phyloP scores from a whole-genome alignment of 2,113 vertebrate genomes.

The Aix galericulata region DNA sequence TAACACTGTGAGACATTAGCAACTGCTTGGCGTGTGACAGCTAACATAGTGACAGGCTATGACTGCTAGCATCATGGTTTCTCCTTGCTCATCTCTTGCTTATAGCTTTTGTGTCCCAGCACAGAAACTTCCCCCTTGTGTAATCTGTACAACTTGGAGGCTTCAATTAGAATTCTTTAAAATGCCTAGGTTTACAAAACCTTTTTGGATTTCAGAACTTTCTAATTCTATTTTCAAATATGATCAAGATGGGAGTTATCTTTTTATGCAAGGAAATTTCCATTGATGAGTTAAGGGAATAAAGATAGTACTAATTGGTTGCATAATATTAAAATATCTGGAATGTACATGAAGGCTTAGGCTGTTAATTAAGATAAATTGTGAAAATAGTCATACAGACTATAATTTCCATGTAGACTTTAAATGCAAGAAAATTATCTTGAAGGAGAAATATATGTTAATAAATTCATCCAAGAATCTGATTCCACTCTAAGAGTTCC shows the following conservation, averaged over 20 bases:
- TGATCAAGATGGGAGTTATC: constrained; percentile 16
- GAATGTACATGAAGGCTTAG: not conserved
- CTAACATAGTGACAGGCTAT: not conserved
- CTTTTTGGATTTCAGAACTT: not conserved
- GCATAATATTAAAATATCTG: constrained; percentile 21
- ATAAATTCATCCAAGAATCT: not conserved
- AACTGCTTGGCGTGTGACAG: accelerated
- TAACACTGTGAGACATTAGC: not conserved
- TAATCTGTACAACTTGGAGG: not conserved
- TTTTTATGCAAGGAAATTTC: constrained; percentile 45
- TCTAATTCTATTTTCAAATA: not conserved
- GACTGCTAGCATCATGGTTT: not conserved
- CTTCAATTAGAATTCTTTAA: not conserved
- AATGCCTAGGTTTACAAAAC: not conserved
- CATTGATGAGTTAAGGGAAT: constrained; percentile 26
- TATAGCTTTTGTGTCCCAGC: not conserved
- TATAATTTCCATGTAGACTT: constrained; percentile 27
- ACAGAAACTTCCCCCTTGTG: not conserved
- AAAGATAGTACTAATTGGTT: constrained; percentile 40
- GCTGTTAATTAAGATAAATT: constrained; percentile 53
- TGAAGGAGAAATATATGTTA: constrained; percentile 3
- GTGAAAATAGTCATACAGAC: constrained; percentile 19
- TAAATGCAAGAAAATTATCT: constrained; percentile 34
- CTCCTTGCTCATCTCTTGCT: not conserved
- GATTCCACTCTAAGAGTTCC: not conserved